Percentiles rank a stretch among this genome's conserved stretches.
These are phyloP conservation scores for Phasianus colchicus DNA, from an alignment of 2,113 vertebrate genomes.

Conservation along the genomic window DNA sequence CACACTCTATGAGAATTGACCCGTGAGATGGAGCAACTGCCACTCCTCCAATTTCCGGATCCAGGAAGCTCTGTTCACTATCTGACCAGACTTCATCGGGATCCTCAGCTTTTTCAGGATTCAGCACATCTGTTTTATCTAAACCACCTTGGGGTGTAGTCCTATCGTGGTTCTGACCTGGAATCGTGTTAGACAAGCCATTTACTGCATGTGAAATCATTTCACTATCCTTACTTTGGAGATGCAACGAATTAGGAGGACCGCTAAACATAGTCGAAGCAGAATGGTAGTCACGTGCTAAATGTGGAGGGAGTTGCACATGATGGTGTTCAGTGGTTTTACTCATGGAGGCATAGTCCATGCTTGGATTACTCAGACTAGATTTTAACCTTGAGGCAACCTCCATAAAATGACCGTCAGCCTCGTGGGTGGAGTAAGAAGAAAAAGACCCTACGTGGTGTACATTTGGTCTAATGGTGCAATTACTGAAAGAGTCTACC, in stretches of 20 bases:
- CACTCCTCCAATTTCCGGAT: conserved; percentile 94
- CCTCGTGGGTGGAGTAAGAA: conserved; percentile 77
- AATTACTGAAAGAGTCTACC: conserved; percentile 86
- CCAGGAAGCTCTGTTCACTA: conserved; percentile 96
- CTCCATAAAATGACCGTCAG: conserved; percentile 83
- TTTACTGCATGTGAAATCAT: conserved; percentile 76
- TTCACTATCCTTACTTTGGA: conserved; percentile 85
- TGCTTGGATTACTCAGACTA: conserved; percentile 66
- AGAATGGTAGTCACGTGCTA: conserved; percentile 74
- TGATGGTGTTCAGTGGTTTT: conserved; percentile 84
- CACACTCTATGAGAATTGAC: conserved; percentile 97
- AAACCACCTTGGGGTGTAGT: conserved; percentile 76
- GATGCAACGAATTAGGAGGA: conserved; percentile 81
- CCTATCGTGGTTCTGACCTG: conserved; percentile 79
- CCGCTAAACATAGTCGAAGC: conserved; percentile 76
- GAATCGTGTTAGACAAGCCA: conserved; percentile 80
- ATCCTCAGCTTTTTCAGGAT: conserved; percentile 76
- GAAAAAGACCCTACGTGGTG: conserved; percentile 81
- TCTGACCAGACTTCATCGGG: conserved; percentile 95
- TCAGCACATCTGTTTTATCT: conserved; percentile 73
- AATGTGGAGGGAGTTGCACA: conserved; percentile 79
- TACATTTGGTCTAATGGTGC: conserved; percentile 78
- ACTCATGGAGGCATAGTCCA: conserved; percentile 80
- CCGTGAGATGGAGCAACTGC: conserved; percentile 96
- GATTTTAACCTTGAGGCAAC: conserved; percentile 79